Evolutionary conservation across 2,113 vertebrate species (phyloP), one percentile per base, ranked within the genome.

Genomic region (Grantiella picta): DNA sequence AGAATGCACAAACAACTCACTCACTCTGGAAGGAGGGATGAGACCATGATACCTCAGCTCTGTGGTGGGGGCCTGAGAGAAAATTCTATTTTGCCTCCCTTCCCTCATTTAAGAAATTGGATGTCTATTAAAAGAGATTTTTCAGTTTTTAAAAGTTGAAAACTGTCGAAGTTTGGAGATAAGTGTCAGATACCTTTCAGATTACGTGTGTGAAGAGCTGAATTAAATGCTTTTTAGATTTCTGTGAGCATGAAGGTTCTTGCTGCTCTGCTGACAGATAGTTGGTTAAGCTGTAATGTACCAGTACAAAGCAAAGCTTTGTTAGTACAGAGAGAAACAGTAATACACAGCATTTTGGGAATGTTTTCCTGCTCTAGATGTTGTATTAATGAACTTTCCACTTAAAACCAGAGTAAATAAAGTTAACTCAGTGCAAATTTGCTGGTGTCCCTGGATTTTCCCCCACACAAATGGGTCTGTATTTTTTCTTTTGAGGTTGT

Each of bases 1-100:
- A 38, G 45, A 20, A 22, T 4, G 9, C 38, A 10, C 0, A 3
- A 36, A 24, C 36, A 23, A 7, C 0, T 4, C 31, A 13, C 22
- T 44, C 13, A 2, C 28, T 83, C 33, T 50, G 49, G 64, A 38
- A 72, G 63, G 35, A 54, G 33, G 27, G 18, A 21, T 35, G 27
- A 52, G 27, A 14, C 56, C 1, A 0, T 63, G 65, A 14, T 33
- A 27, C 7, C 2, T 1, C 28, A 66, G 54, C 38, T 59, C 47
- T 81, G 31, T 14, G 42, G 8, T 53, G 47, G 28, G 19, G 15
- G 6, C 47, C 50, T 44, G 27, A 52, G 64, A 12, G 9, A 57
- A 27, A 63, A 65, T 65, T 73, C 49, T 3, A 0, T 47, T 27
- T 44, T 57, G 36, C 9, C 23, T 92, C 5, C 25, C 27, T 64